Evolutionary conservation across 2,888 invertebrate species (phyloP).

Genomic region (Hymenopus coronatus): DNA sequence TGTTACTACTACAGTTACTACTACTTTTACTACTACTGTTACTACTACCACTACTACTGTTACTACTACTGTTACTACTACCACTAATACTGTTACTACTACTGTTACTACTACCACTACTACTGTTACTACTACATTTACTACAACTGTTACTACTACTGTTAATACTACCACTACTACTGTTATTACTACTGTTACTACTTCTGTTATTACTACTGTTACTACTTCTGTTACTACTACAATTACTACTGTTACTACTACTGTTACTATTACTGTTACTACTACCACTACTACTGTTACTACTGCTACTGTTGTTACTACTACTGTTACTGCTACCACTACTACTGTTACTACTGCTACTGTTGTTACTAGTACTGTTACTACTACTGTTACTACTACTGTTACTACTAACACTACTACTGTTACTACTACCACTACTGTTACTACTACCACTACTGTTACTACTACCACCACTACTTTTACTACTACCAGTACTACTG

Average conservation of each 20-base stretch:
- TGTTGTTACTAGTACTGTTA: not conserved
- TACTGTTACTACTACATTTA: too few species aligned
- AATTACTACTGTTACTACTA: too few species aligned
- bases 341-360: not conserved
- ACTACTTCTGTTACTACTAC: too few species aligned
- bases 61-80: too few species aligned
- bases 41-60: not conserved
- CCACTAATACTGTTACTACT: too few species aligned
- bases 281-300: not conserved
- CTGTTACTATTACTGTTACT: too few species aligned
- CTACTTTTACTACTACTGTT: not conserved
- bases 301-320: not conserved
- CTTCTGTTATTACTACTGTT: too few species aligned
- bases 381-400: not conserved
- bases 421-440: not conserved
- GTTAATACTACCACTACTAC: too few species aligned
- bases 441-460: not conserved
- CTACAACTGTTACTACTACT: too few species aligned
- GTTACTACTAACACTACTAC: not conserved
- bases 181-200: too few species aligned
- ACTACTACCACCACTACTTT: not conserved
- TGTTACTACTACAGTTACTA: not conserved
- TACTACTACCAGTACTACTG: not conserved
- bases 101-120: too few species aligned
- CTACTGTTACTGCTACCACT: not conserved